Evolutionary conservation across 2,113 vertebrate species (phyloP).

Genomic region (Sebastes fasciatus): DNA sequence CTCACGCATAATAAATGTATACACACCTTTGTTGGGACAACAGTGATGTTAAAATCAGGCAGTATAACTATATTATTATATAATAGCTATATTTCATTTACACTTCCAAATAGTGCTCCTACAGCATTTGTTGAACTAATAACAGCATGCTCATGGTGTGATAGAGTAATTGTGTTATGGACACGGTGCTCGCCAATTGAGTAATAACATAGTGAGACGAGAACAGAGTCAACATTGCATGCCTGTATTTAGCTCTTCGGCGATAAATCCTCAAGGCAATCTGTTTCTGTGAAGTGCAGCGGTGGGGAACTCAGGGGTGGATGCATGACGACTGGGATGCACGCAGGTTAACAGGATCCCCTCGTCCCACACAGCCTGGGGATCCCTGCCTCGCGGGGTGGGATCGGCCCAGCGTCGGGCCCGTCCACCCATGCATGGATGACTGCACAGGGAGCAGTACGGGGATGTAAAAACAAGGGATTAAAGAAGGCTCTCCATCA

Average conservation of each 20-base stretch:
- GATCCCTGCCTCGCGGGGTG: conserved; percentile 65
- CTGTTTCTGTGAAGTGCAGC: conserved; percentile 61
- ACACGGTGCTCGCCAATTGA: conserved; percentile 52
- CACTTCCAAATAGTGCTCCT: conserved; percentile 31
- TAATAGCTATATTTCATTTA: conserved; percentile 41
- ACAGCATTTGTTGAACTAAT: conserved; percentile 33
- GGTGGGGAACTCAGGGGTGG: conserved; percentile 55
- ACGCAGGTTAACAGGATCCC: conserved; percentile 60
- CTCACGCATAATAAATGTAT: conserved; percentile 55
- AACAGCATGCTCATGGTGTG: conserved; percentile 25
- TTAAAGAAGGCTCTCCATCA: conserved; percentile 70
- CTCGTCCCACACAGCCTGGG: conserved; percentile 50
- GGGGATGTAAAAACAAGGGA: conserved; percentile 70
- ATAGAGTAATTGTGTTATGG: conserved; percentile 56
- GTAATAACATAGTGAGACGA: conserved; percentile 56
- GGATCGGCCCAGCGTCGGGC: conserved; percentile 49
- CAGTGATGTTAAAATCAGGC: conserved; percentile 44
- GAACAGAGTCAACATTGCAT: conserved; percentile 67
- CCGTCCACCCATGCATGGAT: conserved; percentile 75
- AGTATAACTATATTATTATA: conserved; percentile 31
- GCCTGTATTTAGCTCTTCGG: conserved; percentile 59
- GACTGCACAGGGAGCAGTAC: conserved; percentile 68
- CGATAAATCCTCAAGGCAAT: conserved; percentile 60
- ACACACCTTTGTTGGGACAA: conserved; percentile 67
- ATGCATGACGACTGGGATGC: conserved; percentile 48